These are phyloP conservation scores for Patiria miniata DNA, from an alignment of 35 echinoderm and acorn worm species.

Conservation along the genomic window DNA sequence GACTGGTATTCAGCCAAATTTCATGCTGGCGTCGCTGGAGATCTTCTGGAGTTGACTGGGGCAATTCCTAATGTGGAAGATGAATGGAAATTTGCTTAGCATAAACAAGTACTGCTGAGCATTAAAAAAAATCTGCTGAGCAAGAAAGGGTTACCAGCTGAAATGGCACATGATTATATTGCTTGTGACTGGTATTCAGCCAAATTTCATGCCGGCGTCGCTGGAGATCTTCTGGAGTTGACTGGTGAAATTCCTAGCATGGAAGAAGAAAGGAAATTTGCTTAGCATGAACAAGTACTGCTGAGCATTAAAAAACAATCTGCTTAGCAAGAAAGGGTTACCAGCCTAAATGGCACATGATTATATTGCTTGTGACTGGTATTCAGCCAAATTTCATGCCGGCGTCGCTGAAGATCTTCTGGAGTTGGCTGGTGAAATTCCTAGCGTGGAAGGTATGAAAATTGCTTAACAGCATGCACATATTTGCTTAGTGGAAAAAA, in stretches of 20 bases:
- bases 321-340: too few relatives aligned
- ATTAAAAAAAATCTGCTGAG: too few relatives aligned
- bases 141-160: too few relatives aligned
- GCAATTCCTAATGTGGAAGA: slow-evolving; percentile 64
- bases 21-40: slow-evolving; percentile 98
- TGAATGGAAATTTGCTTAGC: not conserved
- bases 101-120: too few relatives aligned
- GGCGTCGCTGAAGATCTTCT: slow-evolving; percentile 99
- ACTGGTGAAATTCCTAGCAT: slow-evolving; percentile 86
- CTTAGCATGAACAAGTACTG: too few relatives aligned
- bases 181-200: too few relatives aligned
- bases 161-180: too few relatives aligned
- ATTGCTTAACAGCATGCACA: too few relatives aligned
- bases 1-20: slow-evolving; percentile 85
- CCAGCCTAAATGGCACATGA: too few relatives aligned
- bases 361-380: too few relatives aligned
- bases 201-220: slow-evolving; percentile 96
- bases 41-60: slow-evolving; percentile 98
- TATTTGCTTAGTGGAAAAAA: too few relatives aligned
- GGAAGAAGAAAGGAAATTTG: not conserved
- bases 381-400: slow-evolving; percentile 95
- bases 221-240: slow-evolving; percentile 99
- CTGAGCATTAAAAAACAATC: too few relatives aligned
- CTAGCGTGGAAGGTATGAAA: slow-evolving; percentile 33
- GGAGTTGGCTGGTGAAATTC: slow-evolving; percentile 94